Evolutionary conservation across 2,797 vertebrate genomes (phyloP).

Genomic region (Erethizon dorsatum): DNA sequence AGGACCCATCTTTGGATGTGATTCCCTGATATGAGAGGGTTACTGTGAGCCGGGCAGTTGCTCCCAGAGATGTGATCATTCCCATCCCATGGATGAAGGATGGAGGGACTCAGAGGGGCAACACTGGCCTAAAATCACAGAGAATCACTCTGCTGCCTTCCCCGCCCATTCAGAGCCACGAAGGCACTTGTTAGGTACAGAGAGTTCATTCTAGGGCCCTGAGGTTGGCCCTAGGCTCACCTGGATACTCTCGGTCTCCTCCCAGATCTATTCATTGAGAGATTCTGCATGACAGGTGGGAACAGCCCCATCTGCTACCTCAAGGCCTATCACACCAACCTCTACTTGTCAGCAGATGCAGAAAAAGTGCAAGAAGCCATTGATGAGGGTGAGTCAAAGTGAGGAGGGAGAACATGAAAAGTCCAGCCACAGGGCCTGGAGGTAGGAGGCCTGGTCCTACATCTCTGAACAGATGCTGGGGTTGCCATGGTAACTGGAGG

Average conservation of each 20-base stretch:
- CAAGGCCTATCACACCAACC: slow-evolving; percentile 98
- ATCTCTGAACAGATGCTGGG: slow-evolving; percentile 9
- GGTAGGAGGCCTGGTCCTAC: neutral
- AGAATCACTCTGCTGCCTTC: neutral
- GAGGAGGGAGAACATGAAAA: neutral
- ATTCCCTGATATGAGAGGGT: neutral
- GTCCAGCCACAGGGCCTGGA: neutral
- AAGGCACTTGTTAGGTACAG: neutral
- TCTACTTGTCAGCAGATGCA: slow-evolving; percentile 97
- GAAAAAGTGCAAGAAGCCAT: slow-evolving; percentile 97
- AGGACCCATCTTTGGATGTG: neutral
- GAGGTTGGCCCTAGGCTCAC: neutral
- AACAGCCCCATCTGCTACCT: slow-evolving; percentile 97
- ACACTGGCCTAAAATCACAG: neutral
- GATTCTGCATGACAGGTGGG: slow-evolving; percentile 99
- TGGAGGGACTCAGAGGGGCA: neutral
- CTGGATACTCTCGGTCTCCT: slow-evolving; percentile 31
- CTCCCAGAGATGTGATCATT: neutral
- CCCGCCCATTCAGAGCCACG: neutral
- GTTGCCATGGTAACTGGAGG: slow-evolving; percentile 30
- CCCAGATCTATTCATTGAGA: slow-evolving; percentile 97
- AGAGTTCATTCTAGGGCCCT: neutral
- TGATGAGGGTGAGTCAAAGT: slow-evolving; percentile 94
- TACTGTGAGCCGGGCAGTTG: neutral
- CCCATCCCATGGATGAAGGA: neutral